phyloP scores from a whole-genome alignment of 2,797 vertebrate genomes.

The Australoheros facetus region DNA sequence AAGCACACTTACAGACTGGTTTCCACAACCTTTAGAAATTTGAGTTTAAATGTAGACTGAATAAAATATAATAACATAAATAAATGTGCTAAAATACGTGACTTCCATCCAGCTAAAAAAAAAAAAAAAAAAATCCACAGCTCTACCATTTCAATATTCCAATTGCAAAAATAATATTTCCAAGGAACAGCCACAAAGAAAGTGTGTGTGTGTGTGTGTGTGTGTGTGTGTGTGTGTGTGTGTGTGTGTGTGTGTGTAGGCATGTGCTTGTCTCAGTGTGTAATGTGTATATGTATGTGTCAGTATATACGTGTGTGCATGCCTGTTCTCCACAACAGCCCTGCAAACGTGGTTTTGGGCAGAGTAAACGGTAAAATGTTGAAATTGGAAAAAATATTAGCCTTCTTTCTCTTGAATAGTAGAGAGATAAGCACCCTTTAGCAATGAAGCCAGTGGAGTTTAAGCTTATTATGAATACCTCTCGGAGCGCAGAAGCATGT shows the following conservation, averaged over 20 bases:
- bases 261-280: conserved; percentile 11
- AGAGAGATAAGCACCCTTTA: conserved; percentile 82
- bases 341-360: conserved; percentile 57
- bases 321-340: conserved; percentile 51
- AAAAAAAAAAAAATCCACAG: conserved; percentile 58
- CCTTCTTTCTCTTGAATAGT: conserved; percentile 79
- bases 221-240: conserved; percentile 19
- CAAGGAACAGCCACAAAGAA: conserved; percentile 26
- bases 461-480: conserved; percentile 86
- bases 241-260: conserved; percentile 15
- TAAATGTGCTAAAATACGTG: conserved; percentile 73
- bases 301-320: conserved; percentile 34
- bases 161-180: conserved; percentile 60
- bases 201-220: conserved; percentile 17
- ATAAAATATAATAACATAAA: conserved; percentile 62
- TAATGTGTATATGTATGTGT: conserved; percentile 24
- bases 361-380: conserved; percentile 74
- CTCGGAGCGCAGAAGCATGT: conserved; percentile 80
- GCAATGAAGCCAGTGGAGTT: conserved; percentile 78
- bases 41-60: conserved; percentile 64
- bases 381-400: conserved; percentile 83
- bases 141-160: conserved; percentile 59
- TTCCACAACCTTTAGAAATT: conserved; percentile 46
- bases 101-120: conserved; percentile 50
- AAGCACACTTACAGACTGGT: conserved; percentile 13